Percentiles rank a stretch among this genome's conserved stretches.
These are phyloP conservation scores for Wiebesia pumilae DNA, from an alignment of 1,140 invertebrate genomes.

Conservation along the genomic window DNA sequence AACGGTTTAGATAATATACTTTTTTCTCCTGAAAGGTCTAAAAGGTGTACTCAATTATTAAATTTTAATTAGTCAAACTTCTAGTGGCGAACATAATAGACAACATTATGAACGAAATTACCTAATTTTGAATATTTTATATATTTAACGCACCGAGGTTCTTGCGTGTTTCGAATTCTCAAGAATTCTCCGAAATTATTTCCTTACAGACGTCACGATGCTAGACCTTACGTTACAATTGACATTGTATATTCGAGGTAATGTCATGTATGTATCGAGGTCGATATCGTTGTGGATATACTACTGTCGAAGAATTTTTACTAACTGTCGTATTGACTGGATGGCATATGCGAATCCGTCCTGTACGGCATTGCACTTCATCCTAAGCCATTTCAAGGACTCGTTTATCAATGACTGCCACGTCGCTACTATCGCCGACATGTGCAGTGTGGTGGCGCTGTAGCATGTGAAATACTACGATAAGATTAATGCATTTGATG, in stretches of 20 bases:
- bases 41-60: no score
- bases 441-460: not conserved
- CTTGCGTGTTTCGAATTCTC: not conserved
- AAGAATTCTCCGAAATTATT: not conserved
- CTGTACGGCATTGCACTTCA: slow-evolving; percentile 49
- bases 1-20: no score
- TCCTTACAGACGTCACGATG: not conserved
- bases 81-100: no score
- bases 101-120: no score
- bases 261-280: not conserved
- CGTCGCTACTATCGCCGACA: not conserved
- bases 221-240: not conserved
- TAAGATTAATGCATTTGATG: slow-evolving; percentile 4
- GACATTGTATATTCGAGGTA: not conserved
- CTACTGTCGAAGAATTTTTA: slow-evolving; percentile 48
- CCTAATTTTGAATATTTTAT: no score
- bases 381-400: slow-evolving; percentile 44
- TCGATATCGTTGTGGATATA: not conserved
- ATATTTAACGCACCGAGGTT: not conserved
- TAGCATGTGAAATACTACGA: not conserved
- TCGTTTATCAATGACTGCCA: slow-evolving; percentile 24
- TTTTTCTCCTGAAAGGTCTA: no score
- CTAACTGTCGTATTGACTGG: slow-evolving; percentile 34
- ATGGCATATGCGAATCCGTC: not conserved
- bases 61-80: no score